Base-by-base conservation (phyloP, 1,140 invertebrate species). In the Thereuonema tuberculata region DNA sequence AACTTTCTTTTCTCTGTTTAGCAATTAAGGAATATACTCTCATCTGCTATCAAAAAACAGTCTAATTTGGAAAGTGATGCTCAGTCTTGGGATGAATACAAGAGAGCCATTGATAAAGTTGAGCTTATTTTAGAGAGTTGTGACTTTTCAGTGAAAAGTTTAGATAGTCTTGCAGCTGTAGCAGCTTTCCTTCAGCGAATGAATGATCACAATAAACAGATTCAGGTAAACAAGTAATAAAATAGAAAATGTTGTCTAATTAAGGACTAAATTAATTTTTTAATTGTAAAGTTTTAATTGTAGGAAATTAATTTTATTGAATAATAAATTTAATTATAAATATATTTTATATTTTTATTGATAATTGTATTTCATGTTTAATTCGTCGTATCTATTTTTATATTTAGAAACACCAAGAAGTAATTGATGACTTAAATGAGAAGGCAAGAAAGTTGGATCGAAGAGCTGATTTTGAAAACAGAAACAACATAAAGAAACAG, bases 141-240 rank as follows among this genome's bases (percentile, higher is more conserved):
- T 21, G 48, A 50, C 23, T 50, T 50, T 50, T 5, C 5, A 14
- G 23, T 50, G 9, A 50, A 50, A 20, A 21, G 5, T 14, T 9
- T 50, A 66, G 77, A 80, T 20, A 82, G 84, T 23, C 78, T 92
- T 29, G 27, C 59, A 47, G 79, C 81, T 12, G 82, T 85, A 65
- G 83, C 81, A 9, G 78, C 81, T 64, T 84, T 88, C 62, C 77
- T 76, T 12, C 85, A 90, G 65, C 85, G 89, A 2, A 47, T 65
- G 2, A 37, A 37, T 15, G 3, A 57, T 26, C 58, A 50, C 21
- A 21, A 9, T 14, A 17, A 20, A 20, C 48, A 14, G 21, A 50
- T 50, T 21, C 48, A 50, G 21, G 48, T 50, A 14, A 50, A 20
- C 21, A 24, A n/a, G n/a, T n/a, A n/a, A n/a, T n/a, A n/a, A n/a